A percentile compares a stretch with the other conserved stretches of the same genome.
These are phyloP conservation scores for Spea bombifrons DNA, from an alignment of 2,113 vertebrate genomes.

Conservation along the genomic window DNA sequence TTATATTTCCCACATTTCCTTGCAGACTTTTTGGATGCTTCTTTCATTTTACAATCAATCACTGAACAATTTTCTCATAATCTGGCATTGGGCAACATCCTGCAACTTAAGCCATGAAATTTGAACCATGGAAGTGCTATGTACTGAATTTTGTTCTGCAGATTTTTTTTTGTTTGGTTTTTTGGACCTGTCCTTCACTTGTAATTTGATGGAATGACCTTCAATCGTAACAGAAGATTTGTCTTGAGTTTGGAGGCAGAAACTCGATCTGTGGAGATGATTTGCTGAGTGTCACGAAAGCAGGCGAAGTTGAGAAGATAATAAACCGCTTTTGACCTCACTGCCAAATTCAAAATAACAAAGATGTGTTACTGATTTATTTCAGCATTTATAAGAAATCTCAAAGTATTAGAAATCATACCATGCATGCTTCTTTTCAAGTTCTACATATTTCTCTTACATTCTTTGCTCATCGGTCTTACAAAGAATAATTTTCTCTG, in stretches of 20 bases:
- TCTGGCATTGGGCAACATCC: too few species aligned
- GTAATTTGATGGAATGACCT: slow-evolving; percentile 35
- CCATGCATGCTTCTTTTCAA: slow-evolving; percentile 34
- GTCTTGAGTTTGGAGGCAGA: slow-evolving; percentile 18
- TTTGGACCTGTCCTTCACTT: slow-evolving; percentile 26
- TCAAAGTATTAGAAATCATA: slow-evolving; percentile 8
- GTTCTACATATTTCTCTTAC: slow-evolving; percentile 34
- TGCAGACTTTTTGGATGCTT: too few species aligned
- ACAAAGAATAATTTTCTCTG: slow-evolving; percentile 31
- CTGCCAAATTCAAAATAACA: slow-evolving; percentile 38
- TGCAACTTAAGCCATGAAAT: too few species aligned
- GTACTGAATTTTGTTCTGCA: neutral
- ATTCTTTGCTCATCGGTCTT: slow-evolving; percentile 12
- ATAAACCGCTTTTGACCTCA: slow-evolving; percentile 41
- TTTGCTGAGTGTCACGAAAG: slow-evolving; percentile 40
- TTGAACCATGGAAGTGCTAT: too few species aligned
- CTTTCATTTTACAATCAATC: too few species aligned
- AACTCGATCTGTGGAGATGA: slow-evolving; percentile 26
- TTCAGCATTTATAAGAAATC: slow-evolving; percentile 39
- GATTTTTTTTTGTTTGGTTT: neutral
- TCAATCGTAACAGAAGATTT: slow-evolving; percentile 28
- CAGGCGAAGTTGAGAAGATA: slow-evolving; percentile 40
- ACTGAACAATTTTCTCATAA: too few species aligned
- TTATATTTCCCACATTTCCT: too few species aligned
- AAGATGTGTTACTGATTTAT: slow-evolving; percentile 41